These are phyloP conservation scores for Hydrocynus forskahlii DNA, from an alignment of 2,797 vertebrate species.

Conservation along the genomic window DNA sequence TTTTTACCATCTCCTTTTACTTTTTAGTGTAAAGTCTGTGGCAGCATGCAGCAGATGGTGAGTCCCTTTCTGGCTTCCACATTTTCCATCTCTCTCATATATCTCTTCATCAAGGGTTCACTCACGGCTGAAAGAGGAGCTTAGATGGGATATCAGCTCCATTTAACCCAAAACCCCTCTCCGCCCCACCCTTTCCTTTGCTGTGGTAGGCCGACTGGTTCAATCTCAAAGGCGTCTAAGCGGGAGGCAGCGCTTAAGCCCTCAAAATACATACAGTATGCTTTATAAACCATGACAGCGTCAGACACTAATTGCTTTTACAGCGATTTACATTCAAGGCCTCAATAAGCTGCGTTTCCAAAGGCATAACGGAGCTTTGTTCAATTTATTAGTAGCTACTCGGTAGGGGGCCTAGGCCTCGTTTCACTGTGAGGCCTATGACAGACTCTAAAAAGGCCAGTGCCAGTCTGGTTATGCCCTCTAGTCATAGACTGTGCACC, in stretches of 20 bases:
- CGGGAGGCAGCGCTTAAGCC: constrained; percentile 20
- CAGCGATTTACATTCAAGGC: constrained; percentile 1
- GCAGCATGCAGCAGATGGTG: background rate
- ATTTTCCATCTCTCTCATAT: background rate
- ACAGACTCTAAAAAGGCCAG: background rate
- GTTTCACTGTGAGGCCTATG: background rate
- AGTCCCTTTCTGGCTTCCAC: background rate
- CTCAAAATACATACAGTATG: constrained; percentile 4
- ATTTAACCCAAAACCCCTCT: background rate
- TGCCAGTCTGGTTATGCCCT: background rate
- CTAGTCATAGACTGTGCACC: background rate
- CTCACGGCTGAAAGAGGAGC: constrained; percentile 5
- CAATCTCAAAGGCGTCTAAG: constrained; percentile 32
- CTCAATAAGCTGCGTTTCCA: constrained; percentile 11
- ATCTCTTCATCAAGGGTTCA: constrained; percentile 8
- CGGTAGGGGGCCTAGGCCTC: background rate
- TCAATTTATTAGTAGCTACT: constrained; percentile 9
- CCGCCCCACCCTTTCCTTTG: background rate
- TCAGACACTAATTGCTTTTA: constrained; percentile 23
- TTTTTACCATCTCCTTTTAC: background rate
- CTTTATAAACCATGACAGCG: constrained; percentile 19
- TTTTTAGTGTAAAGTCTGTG: background rate
- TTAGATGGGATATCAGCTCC: constrained; percentile 10
- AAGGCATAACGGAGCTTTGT: background rate
- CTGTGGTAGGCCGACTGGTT: background rate